Conservation (phyloP, 2,797 vertebrate species). For the Sebastes matsubarae region DNA sequence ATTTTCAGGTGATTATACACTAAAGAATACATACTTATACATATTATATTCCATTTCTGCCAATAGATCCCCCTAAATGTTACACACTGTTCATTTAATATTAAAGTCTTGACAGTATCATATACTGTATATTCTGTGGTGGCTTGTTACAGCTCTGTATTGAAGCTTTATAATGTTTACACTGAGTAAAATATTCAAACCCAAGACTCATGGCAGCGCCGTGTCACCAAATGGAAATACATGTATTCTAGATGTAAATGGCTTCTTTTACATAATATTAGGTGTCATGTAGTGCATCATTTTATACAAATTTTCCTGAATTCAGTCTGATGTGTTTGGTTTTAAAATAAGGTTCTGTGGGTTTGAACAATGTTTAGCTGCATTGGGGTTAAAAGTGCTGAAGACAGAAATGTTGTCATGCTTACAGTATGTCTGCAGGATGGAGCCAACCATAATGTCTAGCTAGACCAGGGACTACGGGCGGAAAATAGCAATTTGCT, state of each 20-base stretch:
- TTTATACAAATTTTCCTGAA: neutral
- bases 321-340: neutral
- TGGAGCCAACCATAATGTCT: neutral
- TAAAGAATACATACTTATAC: too few species aligned
- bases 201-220: neutral
- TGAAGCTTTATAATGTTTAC: neutral
- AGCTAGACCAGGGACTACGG: neutral
- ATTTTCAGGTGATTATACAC: too few species aligned
- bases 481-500: too few species aligned
- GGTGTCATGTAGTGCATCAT: neutral
- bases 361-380: neutral
- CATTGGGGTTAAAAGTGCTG: neutral
- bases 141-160: too few species aligned
- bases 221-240: neutral
- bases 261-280: neutral
- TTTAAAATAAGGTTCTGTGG: neutral
- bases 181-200: neutral
- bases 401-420: neutral
- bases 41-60: too few species aligned
- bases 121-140: too few species aligned
- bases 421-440: neutral
- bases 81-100: too few species aligned
- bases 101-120: too few species aligned
- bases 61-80: too few species aligned
- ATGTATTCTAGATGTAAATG: neutral